A percentile compares a stretch with the other conserved stretches of the same genome.
Evolutionary conservation across 1,140 invertebrate genomes (phyloP).

Genomic region (Ditylenchus dipsaci): DNA sequence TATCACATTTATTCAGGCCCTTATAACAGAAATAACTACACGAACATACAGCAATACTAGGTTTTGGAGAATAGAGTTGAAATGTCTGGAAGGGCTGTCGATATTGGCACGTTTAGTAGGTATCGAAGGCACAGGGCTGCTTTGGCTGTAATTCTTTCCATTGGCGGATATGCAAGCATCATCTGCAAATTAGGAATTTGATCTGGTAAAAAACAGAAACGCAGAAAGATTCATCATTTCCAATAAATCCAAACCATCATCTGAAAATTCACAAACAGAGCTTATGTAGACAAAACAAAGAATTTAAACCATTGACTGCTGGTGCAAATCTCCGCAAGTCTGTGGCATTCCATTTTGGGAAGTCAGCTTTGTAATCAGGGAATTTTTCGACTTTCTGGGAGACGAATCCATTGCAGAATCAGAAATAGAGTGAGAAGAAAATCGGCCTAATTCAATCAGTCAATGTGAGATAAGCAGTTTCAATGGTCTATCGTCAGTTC

Average conservation of each 20-base stretch:
- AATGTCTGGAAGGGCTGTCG: background rate
- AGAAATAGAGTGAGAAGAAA: background rate
- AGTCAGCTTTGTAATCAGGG: slow-evolving; percentile 79
- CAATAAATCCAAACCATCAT: slow-evolving; percentile 67
- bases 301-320: slow-evolving; percentile 56
- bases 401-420: slow-evolving; percentile 45
- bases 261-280: slow-evolving; percentile 29
- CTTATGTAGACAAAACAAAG: background rate
- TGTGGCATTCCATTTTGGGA: slow-evolving; percentile 77
- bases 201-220: background rate
- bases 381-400: slow-evolving; percentile 82
- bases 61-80: background rate
- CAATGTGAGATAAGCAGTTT: too few relatives aligned
- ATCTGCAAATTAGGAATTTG: background rate
- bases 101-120: background rate
- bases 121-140: background rate
- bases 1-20: too few relatives aligned
- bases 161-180: background rate
- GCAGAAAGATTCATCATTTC: slow-evolving; percentile 57
- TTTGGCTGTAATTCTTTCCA: background rate
- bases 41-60: background rate
- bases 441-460: too few relatives aligned
- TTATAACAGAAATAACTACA: background rate
- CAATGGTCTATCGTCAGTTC: too few relatives aligned
- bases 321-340: slow-evolving; percentile 60